Conservation (phyloP, 1,140 invertebrate species). For the Nasonia longicornis region DNA sequence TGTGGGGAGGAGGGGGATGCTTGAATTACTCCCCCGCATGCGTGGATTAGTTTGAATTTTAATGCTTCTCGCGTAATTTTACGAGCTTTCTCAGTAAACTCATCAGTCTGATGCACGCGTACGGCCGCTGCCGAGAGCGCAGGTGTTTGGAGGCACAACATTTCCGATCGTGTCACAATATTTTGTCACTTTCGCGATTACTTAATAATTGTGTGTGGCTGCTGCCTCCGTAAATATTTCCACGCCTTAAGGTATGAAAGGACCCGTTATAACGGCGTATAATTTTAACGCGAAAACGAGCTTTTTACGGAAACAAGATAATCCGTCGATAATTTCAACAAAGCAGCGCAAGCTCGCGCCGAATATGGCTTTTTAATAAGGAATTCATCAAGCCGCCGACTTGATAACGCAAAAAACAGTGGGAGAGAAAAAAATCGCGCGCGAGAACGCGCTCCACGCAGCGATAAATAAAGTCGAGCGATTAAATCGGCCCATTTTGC, state of each 20-base stretch:
- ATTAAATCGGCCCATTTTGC: conserved; percentile 57
- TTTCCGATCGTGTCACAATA: neutral
- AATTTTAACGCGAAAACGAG: neutral
- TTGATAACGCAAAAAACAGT: conserved; percentile 31
- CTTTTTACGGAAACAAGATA: no score
- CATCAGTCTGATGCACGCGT: neutral
- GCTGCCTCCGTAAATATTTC: neutral
- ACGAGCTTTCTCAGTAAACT: neutral
- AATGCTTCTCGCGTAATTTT: neutral
- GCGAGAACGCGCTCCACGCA: conserved; percentile 37
- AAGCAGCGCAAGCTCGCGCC: no score
- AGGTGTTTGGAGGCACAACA: neutral
- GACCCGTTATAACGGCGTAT: neutral
- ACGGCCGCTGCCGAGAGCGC: neutral
- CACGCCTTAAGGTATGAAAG: neutral
- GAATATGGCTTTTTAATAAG: conserved; percentile 38
- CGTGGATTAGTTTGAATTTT: neutral
- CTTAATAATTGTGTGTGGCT: neutral
- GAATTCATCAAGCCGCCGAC: conserved; percentile 28
- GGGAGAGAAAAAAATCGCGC: conserved; percentile 43
- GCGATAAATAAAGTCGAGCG: conserved; percentile 58
- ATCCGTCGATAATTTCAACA: neutral
- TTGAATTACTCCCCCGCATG: no score
- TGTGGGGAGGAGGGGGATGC: no score
- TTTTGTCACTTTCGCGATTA: neutral